A percentile compares a stretch with the other conserved stretches of the same genome.
Conservation (phyloP, 2,888 invertebrate species). For the Deilephila elpenor region DNA sequence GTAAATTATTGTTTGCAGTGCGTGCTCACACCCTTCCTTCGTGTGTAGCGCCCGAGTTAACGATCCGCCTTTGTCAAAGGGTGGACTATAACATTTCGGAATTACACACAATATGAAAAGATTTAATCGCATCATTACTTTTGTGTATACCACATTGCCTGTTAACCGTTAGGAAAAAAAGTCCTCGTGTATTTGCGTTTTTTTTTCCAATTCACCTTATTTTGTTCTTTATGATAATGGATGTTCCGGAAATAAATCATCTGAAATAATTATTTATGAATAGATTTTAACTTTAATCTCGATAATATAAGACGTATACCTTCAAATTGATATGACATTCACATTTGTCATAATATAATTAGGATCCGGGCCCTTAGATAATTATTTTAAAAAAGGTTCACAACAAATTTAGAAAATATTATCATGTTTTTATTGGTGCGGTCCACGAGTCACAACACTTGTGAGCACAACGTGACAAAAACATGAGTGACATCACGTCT, state of each 20-base stretch:
- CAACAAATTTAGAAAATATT: conserved; percentile 63
- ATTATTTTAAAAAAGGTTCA: conserved; percentile 42
- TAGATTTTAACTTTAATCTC: no score
- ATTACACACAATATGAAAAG: conserved; percentile 14
- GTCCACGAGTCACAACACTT: conserved; percentile 57
- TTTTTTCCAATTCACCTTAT: no score
- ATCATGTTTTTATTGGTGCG: conserved; percentile 71
- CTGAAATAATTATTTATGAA: no score
- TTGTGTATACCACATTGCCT: not conserved
- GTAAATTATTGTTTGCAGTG: conserved; percentile 35
- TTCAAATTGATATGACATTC: not conserved
- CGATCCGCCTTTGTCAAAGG: conserved; percentile 28
- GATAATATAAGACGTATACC: not conserved
- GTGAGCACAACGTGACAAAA: conserved; percentile 67
- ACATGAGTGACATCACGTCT: conserved; percentile 72
- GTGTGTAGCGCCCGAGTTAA: conserved; percentile 29
- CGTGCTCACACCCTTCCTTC: conserved; percentile 31
- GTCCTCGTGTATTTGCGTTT: no score
- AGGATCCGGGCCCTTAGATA: not conserved
- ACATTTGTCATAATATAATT: conserved; percentile 6
- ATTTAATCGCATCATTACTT: conserved; percentile 8
- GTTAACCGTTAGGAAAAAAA: no score
- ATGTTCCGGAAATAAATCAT: no score
- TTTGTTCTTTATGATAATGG: no score
- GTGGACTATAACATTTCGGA: not conserved